A percentile compares a stretch with the other conserved stretches of the same genome.
Evolutionary conservation across 2,113 vertebrate species (phyloP).

Genomic region (Ranitomeya variabilis): DNA sequence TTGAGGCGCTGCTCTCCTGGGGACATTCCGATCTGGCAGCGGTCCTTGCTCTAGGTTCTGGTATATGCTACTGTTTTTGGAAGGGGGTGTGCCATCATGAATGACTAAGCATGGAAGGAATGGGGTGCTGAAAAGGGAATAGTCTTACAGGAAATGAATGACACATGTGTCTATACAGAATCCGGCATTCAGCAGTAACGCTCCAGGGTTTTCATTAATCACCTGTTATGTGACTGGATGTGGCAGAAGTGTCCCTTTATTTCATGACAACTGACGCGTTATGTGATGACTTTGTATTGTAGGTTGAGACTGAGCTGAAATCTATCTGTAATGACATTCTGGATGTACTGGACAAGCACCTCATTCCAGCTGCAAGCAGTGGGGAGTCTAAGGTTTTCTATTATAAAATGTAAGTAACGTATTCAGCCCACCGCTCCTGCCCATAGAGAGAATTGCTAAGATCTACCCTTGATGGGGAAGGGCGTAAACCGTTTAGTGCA

Average conservation of each 20-base stretch:
- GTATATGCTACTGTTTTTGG: background rate
- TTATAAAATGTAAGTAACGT: conserved; percentile 88
- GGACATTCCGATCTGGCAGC: background rate
- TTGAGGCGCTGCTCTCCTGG: background rate
- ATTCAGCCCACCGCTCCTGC: background rate
- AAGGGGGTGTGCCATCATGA: background rate
- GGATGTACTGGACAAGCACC: conserved; percentile 96
- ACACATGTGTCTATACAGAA: conserved; percentile 24
- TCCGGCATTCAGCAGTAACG: background rate
- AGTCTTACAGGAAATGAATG: conserved; percentile 11
- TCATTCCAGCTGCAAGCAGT: conserved; percentile 93
- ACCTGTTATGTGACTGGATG: background rate
- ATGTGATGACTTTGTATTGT: conserved; percentile 1
- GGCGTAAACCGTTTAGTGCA: no score
- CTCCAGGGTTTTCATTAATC: background rate
- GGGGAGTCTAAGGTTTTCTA: conserved; percentile 99
- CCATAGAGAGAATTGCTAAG: no score
- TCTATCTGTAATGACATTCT: conserved; percentile 97
- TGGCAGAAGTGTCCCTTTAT: background rate
- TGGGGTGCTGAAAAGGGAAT: conserved; percentile 31
- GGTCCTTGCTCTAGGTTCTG: no score
- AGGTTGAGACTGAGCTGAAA: conserved; percentile 97
- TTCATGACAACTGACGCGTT: background rate
- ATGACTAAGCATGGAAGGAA: conserved; percentile 35
- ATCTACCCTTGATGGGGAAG: no score